Conservation (phyloP, 2,888 invertebrate species). For the Drosophila maculinotata region DNA sequence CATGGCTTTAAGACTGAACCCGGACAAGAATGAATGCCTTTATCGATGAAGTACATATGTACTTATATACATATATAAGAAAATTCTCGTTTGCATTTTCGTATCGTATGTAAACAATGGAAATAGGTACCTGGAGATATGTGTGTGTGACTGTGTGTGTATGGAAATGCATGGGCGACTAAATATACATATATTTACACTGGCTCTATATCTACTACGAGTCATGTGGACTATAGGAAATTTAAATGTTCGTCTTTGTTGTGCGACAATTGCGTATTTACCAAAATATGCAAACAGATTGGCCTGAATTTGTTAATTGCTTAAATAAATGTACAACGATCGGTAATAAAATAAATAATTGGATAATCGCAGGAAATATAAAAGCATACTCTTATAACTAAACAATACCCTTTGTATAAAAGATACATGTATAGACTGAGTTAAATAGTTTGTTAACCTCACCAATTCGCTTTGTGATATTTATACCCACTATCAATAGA, state of each 20-base stretch:
- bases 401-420: background rate
- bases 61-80: constrained; percentile 15
- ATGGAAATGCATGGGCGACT: constrained; percentile 39
- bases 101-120: constrained; percentile 36
- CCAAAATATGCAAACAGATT: constrained; percentile 17
- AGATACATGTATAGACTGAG: background rate
- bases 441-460: constrained; percentile 24
- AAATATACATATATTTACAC: constrained; percentile 1
- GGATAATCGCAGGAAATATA: background rate
- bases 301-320: constrained; percentile 11
- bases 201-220: constrained; percentile 1
- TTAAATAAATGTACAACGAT: constrained; percentile 14
- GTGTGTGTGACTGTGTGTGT: constrained; percentile 26
- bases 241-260: constrained; percentile 19
- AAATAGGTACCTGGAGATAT: constrained; percentile 21
- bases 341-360: background rate
- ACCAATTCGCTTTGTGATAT: background rate
- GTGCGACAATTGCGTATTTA: constrained; percentile 13
- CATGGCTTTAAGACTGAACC: constrained; percentile 10
- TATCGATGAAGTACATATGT: constrained; percentile 27
- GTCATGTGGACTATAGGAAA: constrained; percentile 16
- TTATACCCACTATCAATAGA: background rate
- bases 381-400: background rate
- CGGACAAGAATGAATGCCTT: constrained; percentile 31
- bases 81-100: constrained; percentile 32